Evolutionary conservation across 2,888 invertebrate genomes (phyloP).

Genomic region (Eupithecia pulchellata): DNA sequence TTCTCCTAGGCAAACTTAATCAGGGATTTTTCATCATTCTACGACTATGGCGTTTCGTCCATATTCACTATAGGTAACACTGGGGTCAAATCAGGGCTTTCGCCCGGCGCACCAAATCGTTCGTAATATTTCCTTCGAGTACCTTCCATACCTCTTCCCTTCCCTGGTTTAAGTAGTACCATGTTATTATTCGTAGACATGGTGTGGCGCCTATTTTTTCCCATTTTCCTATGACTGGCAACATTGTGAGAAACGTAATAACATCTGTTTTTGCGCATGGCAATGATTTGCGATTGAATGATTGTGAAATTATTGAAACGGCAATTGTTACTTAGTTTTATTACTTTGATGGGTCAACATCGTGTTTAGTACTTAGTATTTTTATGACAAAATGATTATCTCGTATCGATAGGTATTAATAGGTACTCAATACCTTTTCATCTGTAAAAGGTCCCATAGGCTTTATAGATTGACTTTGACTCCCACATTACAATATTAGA

Average conservation of each 20-base stretch:
- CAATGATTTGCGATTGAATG: constrained; percentile 30
- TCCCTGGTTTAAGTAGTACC: background rate
- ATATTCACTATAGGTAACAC: background rate
- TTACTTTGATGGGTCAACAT: background rate
- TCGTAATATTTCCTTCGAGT: background rate
- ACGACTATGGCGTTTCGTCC: background rate
- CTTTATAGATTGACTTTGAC: background rate
- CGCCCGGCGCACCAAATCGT: no score
- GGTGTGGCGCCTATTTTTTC: constrained; percentile 39
- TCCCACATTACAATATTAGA: background rate
- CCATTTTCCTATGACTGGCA: constrained; percentile 30
- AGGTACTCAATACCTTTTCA: background rate
- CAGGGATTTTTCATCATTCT: background rate
- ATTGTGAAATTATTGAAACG: constrained; percentile 12
- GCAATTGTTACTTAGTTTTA: constrained; percentile 9
- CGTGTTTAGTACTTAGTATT: background rate
- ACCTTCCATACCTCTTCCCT: background rate
- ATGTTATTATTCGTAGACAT: constrained; percentile 28
- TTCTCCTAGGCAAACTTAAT: background rate
- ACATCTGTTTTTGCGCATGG: constrained; percentile 20
- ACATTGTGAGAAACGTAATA: constrained; percentile 30
- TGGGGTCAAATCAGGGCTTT: background rate
- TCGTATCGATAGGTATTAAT: constrained; percentile 1
- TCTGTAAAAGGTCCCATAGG: background rate
- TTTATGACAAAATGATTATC: background rate